These are phyloP conservation scores for Pimephales promelas DNA, from an alignment of 2,113 vertebrate genomes.

Conservation along the genomic window DNA sequence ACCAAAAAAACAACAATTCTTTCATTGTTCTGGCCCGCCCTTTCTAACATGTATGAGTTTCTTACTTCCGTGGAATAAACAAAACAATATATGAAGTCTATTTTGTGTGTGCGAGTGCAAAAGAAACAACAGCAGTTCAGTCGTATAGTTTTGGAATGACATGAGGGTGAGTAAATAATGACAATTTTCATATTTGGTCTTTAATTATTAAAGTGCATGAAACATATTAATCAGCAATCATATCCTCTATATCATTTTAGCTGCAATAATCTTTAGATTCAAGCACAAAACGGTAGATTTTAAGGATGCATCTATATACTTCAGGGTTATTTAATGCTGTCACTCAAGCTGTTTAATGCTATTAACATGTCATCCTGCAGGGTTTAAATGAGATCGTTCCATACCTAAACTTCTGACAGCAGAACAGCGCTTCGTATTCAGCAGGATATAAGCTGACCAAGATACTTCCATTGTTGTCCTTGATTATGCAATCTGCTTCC, in stretches of 20 bases:
- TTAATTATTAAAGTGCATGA: background rate
- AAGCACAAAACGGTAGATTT: background rate
- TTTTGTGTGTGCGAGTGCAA: too few relatives aligned
- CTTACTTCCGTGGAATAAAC: too few relatives aligned
- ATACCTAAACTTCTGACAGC: background rate
- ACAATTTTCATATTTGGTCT: background rate
- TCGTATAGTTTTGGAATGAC: background rate
- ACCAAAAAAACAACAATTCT: too few relatives aligned
- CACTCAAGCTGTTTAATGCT: constrained; percentile 37
- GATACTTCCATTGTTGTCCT: constrained; percentile 7
- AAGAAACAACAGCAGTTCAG: background rate
- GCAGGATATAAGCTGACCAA: background rate
- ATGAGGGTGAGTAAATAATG: background rate
- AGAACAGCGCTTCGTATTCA: background rate
- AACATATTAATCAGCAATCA: background rate
- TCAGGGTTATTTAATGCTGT: constrained; percentile 27
- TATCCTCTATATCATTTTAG: background rate
- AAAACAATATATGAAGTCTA: too few relatives aligned
- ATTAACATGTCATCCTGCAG: constrained; percentile 24
- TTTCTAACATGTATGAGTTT: too few relatives aligned
- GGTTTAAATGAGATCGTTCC: constrained; percentile 7
- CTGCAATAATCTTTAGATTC: background rate
- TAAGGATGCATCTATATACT: background rate
- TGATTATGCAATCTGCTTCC: background rate
- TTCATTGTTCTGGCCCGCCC: too few relatives aligned